These are phyloP conservation scores for Saguinus imperator DNA, from an alignment of 2,113 vertebrate species.

Conservation along the genomic window DNA sequence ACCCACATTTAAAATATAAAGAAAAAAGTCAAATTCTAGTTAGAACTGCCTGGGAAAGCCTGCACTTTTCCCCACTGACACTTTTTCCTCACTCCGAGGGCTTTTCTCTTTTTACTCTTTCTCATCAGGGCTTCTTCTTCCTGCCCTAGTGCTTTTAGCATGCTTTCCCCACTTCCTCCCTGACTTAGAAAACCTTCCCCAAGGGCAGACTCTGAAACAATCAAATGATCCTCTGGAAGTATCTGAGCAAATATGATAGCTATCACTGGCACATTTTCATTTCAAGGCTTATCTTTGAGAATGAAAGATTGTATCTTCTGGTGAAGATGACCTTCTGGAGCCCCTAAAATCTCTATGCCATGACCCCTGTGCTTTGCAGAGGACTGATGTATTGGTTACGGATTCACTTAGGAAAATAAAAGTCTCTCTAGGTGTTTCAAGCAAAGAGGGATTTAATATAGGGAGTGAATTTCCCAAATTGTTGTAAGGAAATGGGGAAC, in stretches of 20 bases:
- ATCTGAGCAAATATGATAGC: background rate
- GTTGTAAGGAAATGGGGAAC: background rate
- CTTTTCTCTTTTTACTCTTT: background rate
- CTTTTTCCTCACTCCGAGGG: background rate
- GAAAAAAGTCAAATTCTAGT: background rate
- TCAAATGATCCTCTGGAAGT: background rate
- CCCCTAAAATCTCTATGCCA: background rate
- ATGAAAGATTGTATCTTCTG: background rate
- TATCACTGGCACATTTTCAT: background rate
- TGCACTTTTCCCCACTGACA: background rate
- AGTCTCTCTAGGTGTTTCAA: background rate
- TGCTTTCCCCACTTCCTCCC: background rate
- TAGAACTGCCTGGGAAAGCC: background rate
- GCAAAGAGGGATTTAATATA: background rate
- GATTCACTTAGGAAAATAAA: background rate
- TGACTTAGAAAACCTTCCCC: background rate
- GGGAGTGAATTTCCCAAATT: background rate
- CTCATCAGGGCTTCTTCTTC: background rate
- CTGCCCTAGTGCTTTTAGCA: background rate
- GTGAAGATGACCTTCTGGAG: background rate
- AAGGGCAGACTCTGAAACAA: background rate
- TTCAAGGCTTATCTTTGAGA: conserved; percentile 7
- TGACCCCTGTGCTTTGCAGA: background rate
- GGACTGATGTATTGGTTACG: background rate
- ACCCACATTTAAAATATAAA: background rate